Percentiles rank a stretch among this genome's conserved stretches.
phyloP scores from a whole-genome alignment of 2,888 invertebrate species.

The Drosophila mettleri region DNA sequence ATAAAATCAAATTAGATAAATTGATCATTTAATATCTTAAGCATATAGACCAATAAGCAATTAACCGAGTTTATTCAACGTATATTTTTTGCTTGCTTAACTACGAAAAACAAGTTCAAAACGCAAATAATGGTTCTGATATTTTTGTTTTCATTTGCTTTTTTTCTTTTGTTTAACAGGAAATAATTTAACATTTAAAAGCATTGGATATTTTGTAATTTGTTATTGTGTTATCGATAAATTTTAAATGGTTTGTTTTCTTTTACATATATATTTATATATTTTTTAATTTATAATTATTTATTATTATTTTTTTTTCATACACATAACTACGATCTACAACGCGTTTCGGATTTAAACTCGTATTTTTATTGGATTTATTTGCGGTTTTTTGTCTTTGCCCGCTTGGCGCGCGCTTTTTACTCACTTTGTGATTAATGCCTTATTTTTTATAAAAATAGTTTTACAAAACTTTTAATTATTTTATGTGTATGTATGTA shows the following conservation, averaged over 20 bases:
- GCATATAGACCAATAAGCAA: conserved; percentile 44
- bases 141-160: conserved; percentile 33
- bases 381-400: conserved; percentile 46
- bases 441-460: conserved; percentile 73
- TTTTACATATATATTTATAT: conserved; percentile 33
- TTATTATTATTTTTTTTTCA: conserved; percentile 50
- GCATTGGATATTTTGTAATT: conserved; percentile 56
- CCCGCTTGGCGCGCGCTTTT: conserved; percentile 56
- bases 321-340: conserved; percentile 61
- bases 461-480: conserved; percentile 68
- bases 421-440: conserved; percentile 69
- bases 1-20: conserved; percentile 26
- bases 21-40: conserved; percentile 33
- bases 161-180: conserved; percentile 50
- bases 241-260: conserved; percentile 43
- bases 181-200: conserved; percentile 74
- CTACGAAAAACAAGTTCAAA: conserved; percentile 61
- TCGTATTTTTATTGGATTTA: conserved; percentile 34
- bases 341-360: conserved; percentile 47
- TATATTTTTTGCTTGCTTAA: conserved; percentile 51
- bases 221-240: conserved; percentile 34
- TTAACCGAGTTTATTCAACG: conserved; percentile 47
- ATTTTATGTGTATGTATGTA: conserved; percentile 39
- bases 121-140: conserved; percentile 46
- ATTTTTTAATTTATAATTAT: conserved; percentile 50